A percentile compares a stretch with the other conserved stretches of the same genome.
Evolutionary conservation across 1,140 invertebrate species (phyloP).

Genomic region (Halotydeus destructor): DNA sequence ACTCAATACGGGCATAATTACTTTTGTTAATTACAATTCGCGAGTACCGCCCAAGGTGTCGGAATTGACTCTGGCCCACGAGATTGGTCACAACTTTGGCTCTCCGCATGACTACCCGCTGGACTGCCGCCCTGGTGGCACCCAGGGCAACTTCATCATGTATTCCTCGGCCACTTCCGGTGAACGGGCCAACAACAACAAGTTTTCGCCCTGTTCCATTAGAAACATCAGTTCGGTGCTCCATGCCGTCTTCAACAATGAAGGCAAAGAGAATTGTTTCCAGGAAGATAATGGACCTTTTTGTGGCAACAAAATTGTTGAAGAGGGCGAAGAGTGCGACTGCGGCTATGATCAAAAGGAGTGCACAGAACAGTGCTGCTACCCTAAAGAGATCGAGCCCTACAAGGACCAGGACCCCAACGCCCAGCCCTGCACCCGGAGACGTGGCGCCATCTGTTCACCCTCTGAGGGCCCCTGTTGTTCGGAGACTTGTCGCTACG

Average conservation of each 20-base stretch:
- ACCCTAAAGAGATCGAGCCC: conserved; percentile 48
- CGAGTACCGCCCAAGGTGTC: conserved; percentile 88
- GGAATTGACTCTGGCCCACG: conserved; percentile 90
- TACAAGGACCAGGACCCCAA: conserved; percentile 44
- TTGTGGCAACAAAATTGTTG: conserved; percentile 97
- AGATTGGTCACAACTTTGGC: conserved; percentile 98
- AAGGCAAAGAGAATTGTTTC: conserved; percentile 90
- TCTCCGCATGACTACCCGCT: conserved; percentile 91
- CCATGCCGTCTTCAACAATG: conserved; percentile 54
- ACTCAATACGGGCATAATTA: conserved; percentile 96
- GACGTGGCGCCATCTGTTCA: conserved; percentile 47
- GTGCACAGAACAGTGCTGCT: conserved; percentile 82
- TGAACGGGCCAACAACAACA: conserved; percentile 77
- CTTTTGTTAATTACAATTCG: conserved; percentile 96
- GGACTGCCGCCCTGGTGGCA: conserved; percentile 67
- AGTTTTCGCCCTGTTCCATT: conserved; percentile 77
- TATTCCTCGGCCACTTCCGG: conserved; percentile 87
- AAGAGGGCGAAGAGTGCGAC: conserved; percentile 92
- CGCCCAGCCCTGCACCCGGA: conserved; percentile 45
- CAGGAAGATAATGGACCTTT: conserved; percentile 72
- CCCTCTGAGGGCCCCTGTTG: conserved; percentile 95
- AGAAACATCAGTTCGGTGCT: conserved; percentile 86
- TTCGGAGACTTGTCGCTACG: conserved; percentile 53
- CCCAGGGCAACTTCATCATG: conserved; percentile 65
- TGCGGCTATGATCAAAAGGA: conserved; percentile 88